Base-by-base conservation (phyloP, 2,888 invertebrate species). In the Pelosia muscerda region DNA sequence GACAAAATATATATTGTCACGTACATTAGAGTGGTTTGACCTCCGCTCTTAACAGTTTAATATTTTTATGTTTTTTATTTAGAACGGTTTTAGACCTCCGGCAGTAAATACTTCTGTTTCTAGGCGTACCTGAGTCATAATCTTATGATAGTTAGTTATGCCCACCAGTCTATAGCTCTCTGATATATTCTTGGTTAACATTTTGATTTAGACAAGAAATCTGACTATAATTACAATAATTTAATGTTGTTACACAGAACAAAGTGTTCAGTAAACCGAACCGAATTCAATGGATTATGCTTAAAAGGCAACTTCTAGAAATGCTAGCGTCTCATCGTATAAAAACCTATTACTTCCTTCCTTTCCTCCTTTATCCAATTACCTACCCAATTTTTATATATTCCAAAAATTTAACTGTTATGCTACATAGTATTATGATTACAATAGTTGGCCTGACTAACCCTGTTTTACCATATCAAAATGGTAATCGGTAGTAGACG, bases 121-220 rank as follows among this genome's bases (percentile, higher is more conserved):
- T 13, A 11, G 68, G 25, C 55, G 68, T 75, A 69, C 64, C 68
- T 75, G 65, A 81, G 68, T 81, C 59, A 66, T 71, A 67, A 68
- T 61, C 26, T 65, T 28, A 57, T 4, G 55, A 58, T 62, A 62
- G 63, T 81, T 74, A 77, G 78, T 80, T 75, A 49, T 53, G 28
- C 59, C 68, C 49, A 67, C 63, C 49, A 69, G 71, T 60, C 75
- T 28, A 74, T 80, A 80, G 61, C 63, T 71, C 68, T 68, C 68
- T 31, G n/a, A 63, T 53, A 61, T 71, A 68, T 67, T 64, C 69
- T 63, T 63, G 25, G 62, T 49, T 60, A 66, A 69, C 65, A 66
- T 73, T 66, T 67, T 62, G 23, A 25, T 55, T 23, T 63, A 65
- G 55, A 42, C 59, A 9, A 25, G 55, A 58, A 56, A 25, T 42